These are phyloP conservation scores for Lepidostoma basale DNA, from an alignment of 1,140 invertebrate genomes.

Conservation along the genomic window DNA sequence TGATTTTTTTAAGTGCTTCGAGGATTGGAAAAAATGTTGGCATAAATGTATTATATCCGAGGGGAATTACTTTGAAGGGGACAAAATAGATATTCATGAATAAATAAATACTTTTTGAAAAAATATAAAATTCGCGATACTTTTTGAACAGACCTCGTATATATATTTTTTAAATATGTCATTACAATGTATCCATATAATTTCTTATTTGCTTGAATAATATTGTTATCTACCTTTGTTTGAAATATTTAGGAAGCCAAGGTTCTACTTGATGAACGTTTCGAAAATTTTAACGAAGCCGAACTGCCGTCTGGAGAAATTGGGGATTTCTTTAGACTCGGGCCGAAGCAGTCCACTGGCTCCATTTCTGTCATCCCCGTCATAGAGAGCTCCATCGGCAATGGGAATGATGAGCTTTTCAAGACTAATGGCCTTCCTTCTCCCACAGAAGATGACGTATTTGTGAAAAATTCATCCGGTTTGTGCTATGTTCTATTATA, in stretches of 20 bases:
- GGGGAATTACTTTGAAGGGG: too few species aligned
- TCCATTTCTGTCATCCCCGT: background rate
- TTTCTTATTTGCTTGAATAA: too few species aligned
- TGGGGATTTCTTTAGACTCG: slow-evolving; percentile 60
- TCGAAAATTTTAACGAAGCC: slow-evolving; percentile 52
- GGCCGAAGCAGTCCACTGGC: slow-evolving; percentile 32
- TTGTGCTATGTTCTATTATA: background rate
- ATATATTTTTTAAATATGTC: background rate
- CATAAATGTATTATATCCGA: too few species aligned
- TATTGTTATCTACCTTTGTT: slow-evolving; percentile 35
- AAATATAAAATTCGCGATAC: too few species aligned
- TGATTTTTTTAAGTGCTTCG: too few species aligned
- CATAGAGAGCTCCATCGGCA: slow-evolving; percentile 2
- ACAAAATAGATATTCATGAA: too few species aligned
- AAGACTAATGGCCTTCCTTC: slow-evolving; percentile 39
- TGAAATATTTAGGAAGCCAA: slow-evolving; percentile 83
- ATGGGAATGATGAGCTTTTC: slow-evolving; percentile 33
- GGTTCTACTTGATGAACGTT: slow-evolving; percentile 84
- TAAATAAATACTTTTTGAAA: too few species aligned
- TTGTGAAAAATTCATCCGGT: slow-evolving; percentile 40
- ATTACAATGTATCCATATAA: background rate
- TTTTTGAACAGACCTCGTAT: too few species aligned
- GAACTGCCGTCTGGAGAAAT: slow-evolving; percentile 49
- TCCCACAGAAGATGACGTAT: slow-evolving; percentile 41
- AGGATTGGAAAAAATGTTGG: too few species aligned